These are phyloP conservation scores for Muscicapa striata DNA, from an alignment of 2,797 vertebrate species.

Conservation along the genomic window DNA sequence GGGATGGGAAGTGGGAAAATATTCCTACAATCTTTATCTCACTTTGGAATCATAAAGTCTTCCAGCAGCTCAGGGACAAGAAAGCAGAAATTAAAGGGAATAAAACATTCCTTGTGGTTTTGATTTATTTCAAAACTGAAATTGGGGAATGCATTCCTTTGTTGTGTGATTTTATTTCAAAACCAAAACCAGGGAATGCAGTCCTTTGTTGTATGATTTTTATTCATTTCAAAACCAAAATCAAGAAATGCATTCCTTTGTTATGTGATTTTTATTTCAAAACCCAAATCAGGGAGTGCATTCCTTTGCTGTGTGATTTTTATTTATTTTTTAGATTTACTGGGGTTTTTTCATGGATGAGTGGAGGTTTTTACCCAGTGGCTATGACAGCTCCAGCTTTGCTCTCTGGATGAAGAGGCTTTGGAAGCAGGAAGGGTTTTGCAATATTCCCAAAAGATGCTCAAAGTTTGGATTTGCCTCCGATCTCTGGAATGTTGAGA, in stretches of 20 bases:
- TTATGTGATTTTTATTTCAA: background rate
- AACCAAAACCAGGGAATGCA: background rate
- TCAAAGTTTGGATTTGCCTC: background rate
- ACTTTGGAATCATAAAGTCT: background rate
- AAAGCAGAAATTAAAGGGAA: background rate
- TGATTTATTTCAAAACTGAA: background rate
- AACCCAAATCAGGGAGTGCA: background rate
- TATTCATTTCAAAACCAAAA: background rate
- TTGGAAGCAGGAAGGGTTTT: background rate
- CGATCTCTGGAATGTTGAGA: background rate
- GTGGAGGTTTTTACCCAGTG: background rate
- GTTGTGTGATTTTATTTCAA: background rate
- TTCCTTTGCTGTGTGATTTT: background rate
- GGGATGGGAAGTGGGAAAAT: background rate
- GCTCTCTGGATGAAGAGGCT: background rate
- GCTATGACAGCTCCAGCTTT: background rate
- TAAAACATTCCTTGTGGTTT: background rate
- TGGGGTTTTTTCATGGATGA: fast-evolving
- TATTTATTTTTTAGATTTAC: background rate
- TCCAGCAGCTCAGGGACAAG: background rate
- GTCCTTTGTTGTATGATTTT: background rate
- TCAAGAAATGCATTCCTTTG: background rate
- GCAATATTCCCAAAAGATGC: background rate
- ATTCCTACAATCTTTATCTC: background rate
- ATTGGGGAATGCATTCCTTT: background rate